These are phyloP conservation scores for Stegodyphus mimosarum DNA, from an alignment of 1,140 invertebrate species.

Conservation along the genomic window DNA sequence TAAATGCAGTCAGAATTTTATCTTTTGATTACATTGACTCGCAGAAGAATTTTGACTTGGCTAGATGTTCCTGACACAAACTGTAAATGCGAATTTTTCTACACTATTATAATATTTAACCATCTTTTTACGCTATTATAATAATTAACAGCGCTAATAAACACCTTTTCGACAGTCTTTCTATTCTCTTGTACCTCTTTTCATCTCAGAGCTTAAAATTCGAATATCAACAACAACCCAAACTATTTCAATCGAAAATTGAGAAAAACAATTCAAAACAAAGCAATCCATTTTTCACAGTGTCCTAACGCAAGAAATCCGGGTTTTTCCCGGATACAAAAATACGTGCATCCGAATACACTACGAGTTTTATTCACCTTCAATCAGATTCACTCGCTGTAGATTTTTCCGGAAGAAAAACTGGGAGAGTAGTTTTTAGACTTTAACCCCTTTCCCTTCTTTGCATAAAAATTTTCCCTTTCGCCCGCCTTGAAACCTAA, in stretches of 20 bases:
- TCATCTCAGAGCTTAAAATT: too few species aligned
- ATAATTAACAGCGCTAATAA: too few species aligned
- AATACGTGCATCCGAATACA: not conserved
- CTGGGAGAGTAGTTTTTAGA: constrained; percentile 11
- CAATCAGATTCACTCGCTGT: not conserved
- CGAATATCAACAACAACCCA: not conserved
- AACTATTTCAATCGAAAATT: not conserved
- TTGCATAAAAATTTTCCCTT: constrained; percentile 16
- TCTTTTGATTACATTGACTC: too few species aligned
- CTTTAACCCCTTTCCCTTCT: constrained; percentile 1
- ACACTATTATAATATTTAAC: too few species aligned
- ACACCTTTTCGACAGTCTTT: too few species aligned
- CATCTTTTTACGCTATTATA: too few species aligned
- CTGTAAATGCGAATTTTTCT: too few species aligned
- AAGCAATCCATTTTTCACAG: not conserved
- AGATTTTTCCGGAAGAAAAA: not conserved
- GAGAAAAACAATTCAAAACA: not conserved
- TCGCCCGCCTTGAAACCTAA: constrained; percentile 12
- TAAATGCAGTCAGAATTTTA: too few species aligned
- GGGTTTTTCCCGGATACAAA: not conserved
- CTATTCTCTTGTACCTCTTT: too few species aligned
- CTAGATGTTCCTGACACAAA: too few species aligned
- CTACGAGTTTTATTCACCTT: constrained; percentile 9
- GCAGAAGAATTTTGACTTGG: too few species aligned
- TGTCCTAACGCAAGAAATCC: not conserved